These are phyloP conservation scores for Papilio dardanus DNA, from an alignment of 1,140 invertebrate genomes.

Conservation along the genomic window DNA sequence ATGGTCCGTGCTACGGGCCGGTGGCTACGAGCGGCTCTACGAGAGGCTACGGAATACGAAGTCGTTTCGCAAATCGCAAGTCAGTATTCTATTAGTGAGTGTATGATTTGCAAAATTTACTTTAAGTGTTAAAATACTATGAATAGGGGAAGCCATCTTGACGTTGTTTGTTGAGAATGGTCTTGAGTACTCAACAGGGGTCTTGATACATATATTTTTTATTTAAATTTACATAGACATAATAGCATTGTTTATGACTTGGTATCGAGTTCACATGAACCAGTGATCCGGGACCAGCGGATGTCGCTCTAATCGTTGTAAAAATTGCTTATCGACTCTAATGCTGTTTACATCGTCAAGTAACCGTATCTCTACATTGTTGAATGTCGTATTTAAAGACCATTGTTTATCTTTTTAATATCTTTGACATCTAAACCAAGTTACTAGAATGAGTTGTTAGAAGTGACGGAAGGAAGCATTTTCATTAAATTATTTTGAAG, in stretches of 20 bases:
- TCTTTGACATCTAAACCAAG: background rate
- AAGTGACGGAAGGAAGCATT: too few relatives aligned
- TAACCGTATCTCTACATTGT: background rate
- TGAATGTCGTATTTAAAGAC: background rate
- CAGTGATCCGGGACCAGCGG: conserved; percentile 13
- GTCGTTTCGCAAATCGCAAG: conserved; percentile 14
- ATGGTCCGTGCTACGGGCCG: background rate
- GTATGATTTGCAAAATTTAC: conserved; percentile 3
- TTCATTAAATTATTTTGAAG: too few relatives aligned
- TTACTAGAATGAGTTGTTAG: too few relatives aligned
- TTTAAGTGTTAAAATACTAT: background rate
- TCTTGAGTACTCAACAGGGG: background rate
- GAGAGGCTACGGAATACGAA: background rate
- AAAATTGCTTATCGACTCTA: conserved; percentile 15
- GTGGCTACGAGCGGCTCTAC: background rate
- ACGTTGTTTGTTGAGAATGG: background rate
- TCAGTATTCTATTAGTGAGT: conserved; percentile 15
- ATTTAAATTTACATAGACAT: background rate
- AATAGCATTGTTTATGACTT: background rate
- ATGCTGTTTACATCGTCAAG: background rate
- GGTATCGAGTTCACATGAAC: background rate
- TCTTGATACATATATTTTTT: too few relatives aligned
- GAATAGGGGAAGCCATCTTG: background rate
- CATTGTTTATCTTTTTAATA: background rate
- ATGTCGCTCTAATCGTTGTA: conserved; percentile 22